Conservation (phyloP, 2,797 vertebrate species). For the Pristis pectinata region DNA sequence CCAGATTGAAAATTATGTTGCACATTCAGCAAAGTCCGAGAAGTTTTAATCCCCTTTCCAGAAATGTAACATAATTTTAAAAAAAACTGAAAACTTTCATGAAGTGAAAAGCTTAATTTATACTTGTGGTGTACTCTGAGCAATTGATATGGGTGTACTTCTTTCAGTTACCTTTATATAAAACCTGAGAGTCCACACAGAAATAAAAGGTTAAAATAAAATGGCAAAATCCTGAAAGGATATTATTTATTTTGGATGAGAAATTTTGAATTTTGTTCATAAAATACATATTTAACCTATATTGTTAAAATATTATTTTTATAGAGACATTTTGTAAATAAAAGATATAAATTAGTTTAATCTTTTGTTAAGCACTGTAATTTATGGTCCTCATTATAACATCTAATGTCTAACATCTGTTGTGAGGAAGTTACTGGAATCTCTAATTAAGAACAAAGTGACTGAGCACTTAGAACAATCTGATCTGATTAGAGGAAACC, state of each 20-base stretch:
- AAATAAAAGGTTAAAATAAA: background rate
- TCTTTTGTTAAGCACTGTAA: background rate
- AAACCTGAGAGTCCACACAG: background rate
- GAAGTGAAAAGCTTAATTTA: background rate
- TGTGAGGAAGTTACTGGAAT: conserved; percentile 14
- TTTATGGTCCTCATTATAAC: conserved; percentile 1
- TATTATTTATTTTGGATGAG: background rate
- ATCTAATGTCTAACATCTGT: background rate
- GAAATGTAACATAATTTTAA: background rate
- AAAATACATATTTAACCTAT: background rate
- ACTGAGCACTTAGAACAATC: background rate
- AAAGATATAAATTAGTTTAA: background rate
- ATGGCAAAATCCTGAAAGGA: background rate
- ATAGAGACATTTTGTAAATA: background rate
- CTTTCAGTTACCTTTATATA: background rate
- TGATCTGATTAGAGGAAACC: background rate
- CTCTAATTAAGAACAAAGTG: background rate
- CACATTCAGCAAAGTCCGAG: background rate
- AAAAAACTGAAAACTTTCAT: background rate
- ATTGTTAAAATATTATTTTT: background rate
- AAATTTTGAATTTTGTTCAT: background rate
- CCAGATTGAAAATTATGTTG: too few relatives aligned
- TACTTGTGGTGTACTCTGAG: background rate
- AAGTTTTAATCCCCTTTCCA: background rate
- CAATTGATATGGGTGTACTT: background rate